Percentiles rank a stretch among this genome's conserved stretches.
Evolutionary conservation across 2,888 invertebrate genomes (phyloP).

Genomic region (Drosophila demipolita): DNA sequence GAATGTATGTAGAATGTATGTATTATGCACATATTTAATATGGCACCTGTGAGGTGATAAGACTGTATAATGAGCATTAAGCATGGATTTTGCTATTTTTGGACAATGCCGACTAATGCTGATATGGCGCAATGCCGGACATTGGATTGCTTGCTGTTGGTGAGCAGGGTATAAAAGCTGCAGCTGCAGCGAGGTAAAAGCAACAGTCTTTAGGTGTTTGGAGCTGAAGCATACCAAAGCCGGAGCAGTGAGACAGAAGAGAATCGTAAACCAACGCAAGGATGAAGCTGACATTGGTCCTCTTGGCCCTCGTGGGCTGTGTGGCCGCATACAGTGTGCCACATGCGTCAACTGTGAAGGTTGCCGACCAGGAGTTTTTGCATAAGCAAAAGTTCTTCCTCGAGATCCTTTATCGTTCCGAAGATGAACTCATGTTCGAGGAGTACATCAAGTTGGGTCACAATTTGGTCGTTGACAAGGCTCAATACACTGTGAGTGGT

Average conservation of each 20-base stretch:
- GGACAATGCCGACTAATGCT: slow-evolving; percentile 15
- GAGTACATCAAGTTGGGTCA: slow-evolving; percentile 77
- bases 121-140: slow-evolving; percentile 42
- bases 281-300: slow-evolving; percentile 80
- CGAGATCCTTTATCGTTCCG: slow-evolving; percentile 72
- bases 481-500: slow-evolving; percentile 66
- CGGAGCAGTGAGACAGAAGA: slow-evolving; percentile 63
- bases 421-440: slow-evolving; percentile 78
- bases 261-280: slow-evolving; percentile 19
- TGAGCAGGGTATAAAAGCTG: slow-evolving; percentile 63
- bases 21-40: no score
- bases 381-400: slow-evolving; percentile 77
- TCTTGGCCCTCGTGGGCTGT: slow-evolving; percentile 79
- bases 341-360: slow-evolving; percentile 60
- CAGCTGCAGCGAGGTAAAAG: slow-evolving; percentile 22
- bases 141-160: background rate
- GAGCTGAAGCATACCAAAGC: slow-evolving; percentile 64
- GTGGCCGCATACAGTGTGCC: slow-evolving; percentile 70
- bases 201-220: slow-evolving; percentile 82
- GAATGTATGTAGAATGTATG: no score
- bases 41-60: slow-evolving; percentile 27
- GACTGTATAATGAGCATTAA: slow-evolving; percentile 33
- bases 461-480: slow-evolving; percentile 59
- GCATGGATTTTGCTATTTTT: slow-evolving; percentile 42
- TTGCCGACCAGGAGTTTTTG: slow-evolving; percentile 74